A percentile compares a stretch with the other conserved stretches of the same genome.
phyloP scores from a whole-genome alignment of 2,113 vertebrate species.

The Albula glossodonta region DNA sequence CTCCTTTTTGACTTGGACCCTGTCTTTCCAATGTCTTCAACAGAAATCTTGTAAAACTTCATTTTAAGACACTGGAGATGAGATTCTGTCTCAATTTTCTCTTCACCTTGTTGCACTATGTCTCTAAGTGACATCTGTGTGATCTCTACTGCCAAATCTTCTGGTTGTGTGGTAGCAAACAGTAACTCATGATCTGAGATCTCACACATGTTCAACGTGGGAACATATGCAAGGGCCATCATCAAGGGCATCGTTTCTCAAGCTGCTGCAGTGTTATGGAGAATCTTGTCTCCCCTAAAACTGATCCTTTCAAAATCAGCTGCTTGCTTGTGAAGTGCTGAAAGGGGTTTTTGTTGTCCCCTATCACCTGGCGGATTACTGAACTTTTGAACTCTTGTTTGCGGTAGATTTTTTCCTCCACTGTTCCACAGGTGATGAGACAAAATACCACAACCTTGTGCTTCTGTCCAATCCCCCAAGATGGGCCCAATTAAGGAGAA shows the following conservation, averaged over 20 bases:
- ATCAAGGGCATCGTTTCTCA: conserved; percentile 69
- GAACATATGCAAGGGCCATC: conserved; percentile 63
- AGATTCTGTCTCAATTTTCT: conserved; percentile 73
- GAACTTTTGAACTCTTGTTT: conserved; percentile 79
- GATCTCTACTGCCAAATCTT: conserved; percentile 59
- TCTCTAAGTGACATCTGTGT: conserved; percentile 65
- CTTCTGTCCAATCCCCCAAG: conserved; percentile 73
- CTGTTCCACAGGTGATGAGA: conserved; percentile 75
- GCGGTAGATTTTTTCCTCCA: conserved; percentile 81
- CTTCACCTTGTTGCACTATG: conserved; percentile 74
- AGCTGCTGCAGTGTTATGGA: conserved; percentile 76
- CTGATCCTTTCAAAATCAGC: conserved; percentile 76
- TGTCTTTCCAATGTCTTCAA: not conserved
- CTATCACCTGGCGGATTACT: conserved; percentile 71
- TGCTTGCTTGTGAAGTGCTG: conserved; percentile 80
- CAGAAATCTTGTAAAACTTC: not conserved
- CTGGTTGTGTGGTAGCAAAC: conserved; percentile 61
- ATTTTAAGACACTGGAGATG: not conserved
- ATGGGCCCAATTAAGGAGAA: conserved; percentile 77
- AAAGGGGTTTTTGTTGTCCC: conserved; percentile 76
- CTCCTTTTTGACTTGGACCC: not conserved
- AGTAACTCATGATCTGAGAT: conserved; percentile 79
- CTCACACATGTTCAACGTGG: conserved; percentile 71
- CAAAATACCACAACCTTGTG: conserved; percentile 77
- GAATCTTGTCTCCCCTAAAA: conserved; percentile 60